Conservation (phyloP, 1,140 invertebrate genomes). For the Steinernema khuongi region DNA sequence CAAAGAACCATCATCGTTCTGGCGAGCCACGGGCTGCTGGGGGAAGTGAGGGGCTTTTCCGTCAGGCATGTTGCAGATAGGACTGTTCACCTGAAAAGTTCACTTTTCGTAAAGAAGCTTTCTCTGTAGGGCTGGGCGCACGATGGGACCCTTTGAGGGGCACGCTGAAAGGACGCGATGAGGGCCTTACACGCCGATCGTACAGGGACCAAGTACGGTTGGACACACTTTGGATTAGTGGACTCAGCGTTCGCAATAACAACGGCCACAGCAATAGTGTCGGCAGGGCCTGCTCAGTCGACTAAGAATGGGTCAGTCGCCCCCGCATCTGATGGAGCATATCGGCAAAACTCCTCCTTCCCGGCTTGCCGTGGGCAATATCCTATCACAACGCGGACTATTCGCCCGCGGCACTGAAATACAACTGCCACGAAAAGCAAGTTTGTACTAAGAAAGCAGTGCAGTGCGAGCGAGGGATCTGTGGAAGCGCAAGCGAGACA, state of each 20-base stretch:
- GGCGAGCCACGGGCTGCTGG: conserved; percentile 90
- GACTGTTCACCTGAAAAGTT: background rate
- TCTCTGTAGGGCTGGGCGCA: background rate
- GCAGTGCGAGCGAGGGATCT: no score
- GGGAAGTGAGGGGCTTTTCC: conserved; percentile 90
- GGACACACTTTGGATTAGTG: background rate
- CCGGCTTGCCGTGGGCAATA: conserved; percentile 8
- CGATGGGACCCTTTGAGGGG: background rate
- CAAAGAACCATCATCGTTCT: conserved; percentile 76
- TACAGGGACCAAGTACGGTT: no score
- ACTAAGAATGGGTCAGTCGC: conserved; percentile 12
- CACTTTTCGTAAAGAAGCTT: background rate
- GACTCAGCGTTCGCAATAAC: background rate
- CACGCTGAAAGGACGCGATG: background rate
- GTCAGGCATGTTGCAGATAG: conserved; percentile 1
- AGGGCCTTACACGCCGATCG: background rate
- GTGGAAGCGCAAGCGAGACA: no score
- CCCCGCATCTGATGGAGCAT: conserved; percentile 7
- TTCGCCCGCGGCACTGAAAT: background rate
- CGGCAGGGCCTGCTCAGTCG: background rate
- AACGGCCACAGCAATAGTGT: background rate
- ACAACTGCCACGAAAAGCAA: conserved; percentile 1
- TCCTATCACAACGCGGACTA: conserved; percentile 9
- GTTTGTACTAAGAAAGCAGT: conserved; percentile 14
- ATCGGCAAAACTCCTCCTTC: conserved; percentile 15